phyloP scores from a whole-genome alignment of 2,888 invertebrate genomes.

The Acanthopleura granulata region DNA sequence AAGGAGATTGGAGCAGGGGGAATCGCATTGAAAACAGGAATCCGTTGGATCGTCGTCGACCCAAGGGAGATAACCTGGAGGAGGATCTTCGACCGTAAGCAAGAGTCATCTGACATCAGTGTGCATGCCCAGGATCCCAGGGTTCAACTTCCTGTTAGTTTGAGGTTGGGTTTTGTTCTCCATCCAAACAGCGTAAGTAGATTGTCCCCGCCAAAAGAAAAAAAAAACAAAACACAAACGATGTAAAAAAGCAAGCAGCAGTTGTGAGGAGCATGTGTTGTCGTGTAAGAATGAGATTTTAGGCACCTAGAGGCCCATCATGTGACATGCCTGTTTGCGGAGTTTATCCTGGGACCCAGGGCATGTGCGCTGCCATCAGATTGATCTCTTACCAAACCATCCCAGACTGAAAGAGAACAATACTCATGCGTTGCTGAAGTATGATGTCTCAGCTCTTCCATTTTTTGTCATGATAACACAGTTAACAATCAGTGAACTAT shows the following conservation, averaged over 20 bases:
- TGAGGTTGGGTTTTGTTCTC: conserved; percentile 2
- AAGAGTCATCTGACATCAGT: neutral
- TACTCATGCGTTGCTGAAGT: too few species aligned
- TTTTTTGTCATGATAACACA: too few species aligned
- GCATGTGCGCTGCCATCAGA: conserved; percentile 5
- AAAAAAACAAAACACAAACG: neutral
- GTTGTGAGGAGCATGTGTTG: conserved; percentile 12
- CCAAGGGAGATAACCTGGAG: neutral
- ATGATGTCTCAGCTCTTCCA: too few species aligned
- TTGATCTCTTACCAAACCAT: too few species aligned
- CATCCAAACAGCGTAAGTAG: conserved; percentile 4
- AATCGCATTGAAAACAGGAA: conserved; percentile 5
- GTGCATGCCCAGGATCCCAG: conserved; percentile 10
- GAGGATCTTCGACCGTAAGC: neutral
- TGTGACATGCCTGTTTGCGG: neutral
- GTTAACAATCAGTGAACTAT: too few species aligned
- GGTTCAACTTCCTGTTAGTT: neutral
- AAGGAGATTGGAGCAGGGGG: conserved; percentile 23
- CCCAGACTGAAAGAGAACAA: too few species aligned
- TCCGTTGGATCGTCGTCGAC: neutral
- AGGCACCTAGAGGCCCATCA: neutral
- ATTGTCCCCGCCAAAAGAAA: neutral
- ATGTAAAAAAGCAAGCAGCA: too few species aligned
- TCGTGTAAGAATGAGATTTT: neutral
- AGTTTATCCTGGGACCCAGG: conserved; percentile 9